Base-by-base conservation (phyloP, 2,888 invertebrate genomes). In the Dryocosmus kuriphilus region DNA sequence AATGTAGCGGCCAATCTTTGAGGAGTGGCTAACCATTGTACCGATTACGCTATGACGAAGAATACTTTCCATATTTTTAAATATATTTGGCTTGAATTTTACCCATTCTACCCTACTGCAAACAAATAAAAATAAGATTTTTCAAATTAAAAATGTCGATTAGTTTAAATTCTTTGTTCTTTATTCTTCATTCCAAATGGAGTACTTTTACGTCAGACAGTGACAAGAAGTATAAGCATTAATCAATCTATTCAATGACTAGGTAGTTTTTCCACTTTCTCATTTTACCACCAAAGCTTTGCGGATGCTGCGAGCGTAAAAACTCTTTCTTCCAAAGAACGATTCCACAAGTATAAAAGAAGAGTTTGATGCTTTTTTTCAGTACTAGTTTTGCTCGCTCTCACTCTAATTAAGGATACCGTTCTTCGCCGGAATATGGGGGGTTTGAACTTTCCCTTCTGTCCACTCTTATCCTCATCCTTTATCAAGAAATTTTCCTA, bases 231-330 rank as follows among this genome's bases (percentile, higher is more conserved):
- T 63, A n/a, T n/a, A n/a, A 63, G 35, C 35, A 63, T 63, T 63
- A 63, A 63, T 63, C 63, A 63, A 63, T 63, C 63, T n/a, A 63
- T 63, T 63, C 35, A 63, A 35, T 63, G 63, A 63, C 35, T 63
- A 35, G 35, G 35, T n/a, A 35, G 63, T 63, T 63, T 63, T 63
- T 38, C 22, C 41, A 24, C 41, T 65, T 65, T 24, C 41, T 24
- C 38, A 14, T 38, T 41, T 9, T 24, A 24, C 35, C 16, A 14
- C 22, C 46, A 46, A 46, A 19, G n/a, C 63, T 41, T 24, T 65
- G 41, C 65, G 41, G 16, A 65, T 41, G 24, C 41, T 65, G 41
- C 16, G 24, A 65, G 41, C 38, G 65, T 35, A 65, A 41, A 65
- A 65, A 65, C 41, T 41, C 16, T 16, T 65, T 38, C 35, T 63